Percentiles rank a stretch among this genome's conserved stretches.
These are phyloP conservation scores for Chondrilla cf. caribensis DNA, from an alignment of 37 sponge, comb jelly and placozoan species.

Conservation along the genomic window DNA sequence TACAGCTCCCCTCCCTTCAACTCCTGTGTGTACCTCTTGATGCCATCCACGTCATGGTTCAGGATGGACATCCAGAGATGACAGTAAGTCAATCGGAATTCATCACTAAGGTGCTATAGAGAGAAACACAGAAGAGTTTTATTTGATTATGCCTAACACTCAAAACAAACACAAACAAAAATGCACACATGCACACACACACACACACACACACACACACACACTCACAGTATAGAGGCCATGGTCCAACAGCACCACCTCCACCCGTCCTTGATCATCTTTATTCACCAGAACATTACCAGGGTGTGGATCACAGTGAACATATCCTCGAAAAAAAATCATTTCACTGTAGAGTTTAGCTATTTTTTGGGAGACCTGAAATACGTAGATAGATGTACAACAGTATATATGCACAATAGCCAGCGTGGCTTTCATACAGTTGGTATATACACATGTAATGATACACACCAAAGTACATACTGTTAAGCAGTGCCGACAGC, in stretches of 20 bases:
- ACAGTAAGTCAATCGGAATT: constrained; percentile 89
- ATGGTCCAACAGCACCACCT: constrained; percentile 88
- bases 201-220: neutral
- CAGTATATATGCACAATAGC: too few relatives aligned
- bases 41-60: constrained; percentile 48
- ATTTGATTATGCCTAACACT: too few relatives aligned
- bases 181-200: neutral
- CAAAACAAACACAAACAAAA: too few relatives aligned
- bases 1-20: constrained; percentile 82
- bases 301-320: constrained; percentile 98
- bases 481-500: too few relatives aligned
- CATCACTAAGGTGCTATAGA: constrained; percentile 49
- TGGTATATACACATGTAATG: neutral
- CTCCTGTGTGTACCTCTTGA: constrained; percentile 57
- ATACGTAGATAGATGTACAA: neutral
- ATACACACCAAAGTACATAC: neutral
- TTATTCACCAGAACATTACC: constrained; percentile 84
- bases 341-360: constrained; percentile 88
- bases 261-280: constrained; percentile 15
- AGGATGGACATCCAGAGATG: constrained; percentile 85
- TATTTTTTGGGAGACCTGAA: constrained; percentile 61
- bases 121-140: neutral
- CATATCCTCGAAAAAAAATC: constrained; percentile 84
- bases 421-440: too few relatives aligned
- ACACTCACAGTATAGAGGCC: constrained; percentile 76